Percentiles rank a stretch among this genome's conserved stretches.
These are phyloP conservation scores for Hipposideros larvatus DNA, from an alignment of 2,797 vertebrate species.

Conservation along the genomic window DNA sequence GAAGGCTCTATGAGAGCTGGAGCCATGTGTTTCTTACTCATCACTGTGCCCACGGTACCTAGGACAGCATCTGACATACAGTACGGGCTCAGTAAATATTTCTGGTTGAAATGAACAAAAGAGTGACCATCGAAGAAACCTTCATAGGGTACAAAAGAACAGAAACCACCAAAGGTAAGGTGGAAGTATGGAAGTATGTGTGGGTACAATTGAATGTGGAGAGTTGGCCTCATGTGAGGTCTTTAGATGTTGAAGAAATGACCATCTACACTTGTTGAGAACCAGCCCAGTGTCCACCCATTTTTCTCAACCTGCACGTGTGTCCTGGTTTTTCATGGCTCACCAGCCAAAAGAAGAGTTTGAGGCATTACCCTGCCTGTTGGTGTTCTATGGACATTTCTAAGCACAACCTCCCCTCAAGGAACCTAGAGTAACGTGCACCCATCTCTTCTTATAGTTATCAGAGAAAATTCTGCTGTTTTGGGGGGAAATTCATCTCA, in stretches of 20 bases:
- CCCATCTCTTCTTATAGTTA: not conserved
- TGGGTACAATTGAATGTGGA: not conserved
- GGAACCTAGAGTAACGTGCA: not conserved
- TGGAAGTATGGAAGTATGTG: not conserved
- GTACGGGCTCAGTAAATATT: not conserved
- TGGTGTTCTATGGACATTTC: not conserved
- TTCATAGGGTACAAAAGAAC: not conserved
- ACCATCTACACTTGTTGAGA: not conserved
- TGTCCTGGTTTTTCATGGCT: not conserved
- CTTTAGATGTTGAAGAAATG: not conserved
- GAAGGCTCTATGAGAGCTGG: not conserved
- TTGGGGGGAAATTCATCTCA: not conserved
- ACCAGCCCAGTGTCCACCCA: not conserved
- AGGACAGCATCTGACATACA: not conserved
- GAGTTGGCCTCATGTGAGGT: not conserved
- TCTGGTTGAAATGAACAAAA: not conserved
- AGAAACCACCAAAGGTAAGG: not conserved
- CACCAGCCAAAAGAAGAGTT: not conserved
- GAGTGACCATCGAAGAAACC: not conserved
- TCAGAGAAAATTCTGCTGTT: not conserved
- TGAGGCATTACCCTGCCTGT: not conserved
- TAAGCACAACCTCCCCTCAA: not conserved
- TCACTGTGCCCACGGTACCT: rapidly evolving
- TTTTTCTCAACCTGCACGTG: not conserved
- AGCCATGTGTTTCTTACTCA: not conserved